Evolutionary conservation across 1,140 invertebrate species (phyloP), one percentile per base, ranked within the genome.

Genomic region (Helicorthomorpha holstii): DNA sequence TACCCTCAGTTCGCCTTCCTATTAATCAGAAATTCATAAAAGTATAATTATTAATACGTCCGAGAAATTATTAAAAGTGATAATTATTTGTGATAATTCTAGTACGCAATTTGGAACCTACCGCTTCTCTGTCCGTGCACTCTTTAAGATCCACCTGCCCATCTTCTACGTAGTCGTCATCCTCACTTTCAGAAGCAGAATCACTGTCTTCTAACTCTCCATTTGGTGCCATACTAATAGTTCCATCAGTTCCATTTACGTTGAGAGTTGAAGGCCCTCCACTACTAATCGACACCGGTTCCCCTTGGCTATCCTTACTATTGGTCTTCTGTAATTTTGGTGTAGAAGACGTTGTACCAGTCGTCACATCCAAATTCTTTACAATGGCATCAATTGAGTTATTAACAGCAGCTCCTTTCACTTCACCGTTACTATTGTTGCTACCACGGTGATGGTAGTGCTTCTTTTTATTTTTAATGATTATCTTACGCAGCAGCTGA

Each of bases 391-490:
- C 7, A 7, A 16, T 16, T 7, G 29, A 34, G 7, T 7, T 34
- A 7, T 16, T 16, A 23, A 46, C 45, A 38, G 19, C 51, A 27
- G 14, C 42, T 53, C 58, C 54, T 23, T 48, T 48, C 51, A n/a
- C 58, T 60, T 54, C 65, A 34, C 29, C 67, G 53, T 64, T 61
- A 27, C 65, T 63, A 41, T 45, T 53, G 55, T 59, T 46, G 19
- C 60, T 56, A 72, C 83, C 80, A 64, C 29, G 29, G 16, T 88
- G 82, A 55, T 86, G 84, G 61, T 84, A 81, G 65, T 94, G 88
- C 66, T 94, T 93, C 71, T 97, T 97, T 69, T 97, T 98, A 64
- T 97, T 97, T 69, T 97, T 98, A 53, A 97, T 92, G 50, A 98
- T 87, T 53, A 97, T 96, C 71, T 94, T 96, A 52, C 85, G 75